Evolutionary conservation across 2,113 vertebrate genomes (phyloP).

Genomic region (Copsychus sechellarum): DNA sequence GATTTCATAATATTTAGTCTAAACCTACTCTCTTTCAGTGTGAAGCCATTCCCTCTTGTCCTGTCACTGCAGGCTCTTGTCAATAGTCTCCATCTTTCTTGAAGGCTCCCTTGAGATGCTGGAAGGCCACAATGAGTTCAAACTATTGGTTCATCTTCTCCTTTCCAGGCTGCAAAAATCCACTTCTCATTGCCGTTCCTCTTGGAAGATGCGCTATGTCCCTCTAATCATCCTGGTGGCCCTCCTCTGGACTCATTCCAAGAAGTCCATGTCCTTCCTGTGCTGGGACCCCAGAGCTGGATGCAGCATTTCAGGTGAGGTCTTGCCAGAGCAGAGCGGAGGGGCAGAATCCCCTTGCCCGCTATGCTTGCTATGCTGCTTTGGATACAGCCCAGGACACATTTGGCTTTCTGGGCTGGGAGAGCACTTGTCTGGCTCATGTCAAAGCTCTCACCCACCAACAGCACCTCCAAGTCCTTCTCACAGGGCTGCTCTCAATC

Average conservation of each 20-base stretch:
- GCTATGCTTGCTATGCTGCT: rapidly evolving
- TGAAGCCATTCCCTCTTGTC: background rate
- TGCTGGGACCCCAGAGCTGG: background rate
- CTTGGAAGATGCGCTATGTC: background rate
- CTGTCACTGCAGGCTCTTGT: background rate
- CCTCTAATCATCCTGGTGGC: background rate
- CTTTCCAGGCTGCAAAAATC: background rate
- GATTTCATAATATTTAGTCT: background rate
- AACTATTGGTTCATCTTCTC: background rate
- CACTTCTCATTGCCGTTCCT: background rate
- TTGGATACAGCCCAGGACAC: background rate
- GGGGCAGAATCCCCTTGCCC: background rate
- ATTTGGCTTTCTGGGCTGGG: rapidly evolving
- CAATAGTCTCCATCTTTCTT: background rate
- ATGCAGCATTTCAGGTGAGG: rapidly evolving
- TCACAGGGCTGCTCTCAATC: background rate
- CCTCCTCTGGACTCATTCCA: background rate
- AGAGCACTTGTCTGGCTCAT: background rate
- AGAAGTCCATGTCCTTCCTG: background rate
- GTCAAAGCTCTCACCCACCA: background rate
- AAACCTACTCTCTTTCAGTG: background rate
- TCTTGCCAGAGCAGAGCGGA: background rate
- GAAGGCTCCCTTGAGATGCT: background rate
- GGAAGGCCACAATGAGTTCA: too few relatives aligned
- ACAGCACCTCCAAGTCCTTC: background rate